A percentile compares a stretch with the other conserved stretches of the same genome.
Conservation (phyloP, 2,113 vertebrate genomes). For the Stegostoma tigrinum region DNA sequence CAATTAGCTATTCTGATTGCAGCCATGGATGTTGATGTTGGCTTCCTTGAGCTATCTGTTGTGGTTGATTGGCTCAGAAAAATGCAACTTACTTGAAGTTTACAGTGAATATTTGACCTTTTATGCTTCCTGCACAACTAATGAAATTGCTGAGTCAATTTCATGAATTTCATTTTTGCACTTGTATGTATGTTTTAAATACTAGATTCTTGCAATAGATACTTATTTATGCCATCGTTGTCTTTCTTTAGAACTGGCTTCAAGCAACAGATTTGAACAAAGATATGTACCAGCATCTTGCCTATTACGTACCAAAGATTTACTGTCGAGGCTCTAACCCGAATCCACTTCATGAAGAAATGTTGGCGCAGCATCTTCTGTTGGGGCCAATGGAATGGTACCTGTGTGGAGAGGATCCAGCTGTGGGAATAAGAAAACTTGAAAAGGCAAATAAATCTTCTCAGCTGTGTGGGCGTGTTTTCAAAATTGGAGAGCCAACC, state of each 20-base stretch:
- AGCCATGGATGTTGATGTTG: background rate
- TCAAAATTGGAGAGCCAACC: constrained; percentile 94
- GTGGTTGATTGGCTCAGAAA: background rate
- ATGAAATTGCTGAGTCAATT: background rate
- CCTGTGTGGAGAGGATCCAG: constrained; percentile 82
- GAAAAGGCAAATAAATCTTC: constrained; percentile 82
- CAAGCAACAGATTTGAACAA: constrained; percentile 72
- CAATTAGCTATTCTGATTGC: background rate
- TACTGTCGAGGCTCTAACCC: constrained; percentile 81
- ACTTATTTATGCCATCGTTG: constrained; percentile 39
- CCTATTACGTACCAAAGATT: constrained; percentile 81
- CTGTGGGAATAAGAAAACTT: constrained; percentile 72
- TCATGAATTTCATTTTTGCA: background rate
- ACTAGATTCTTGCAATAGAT: too few species aligned
- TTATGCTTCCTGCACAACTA: background rate
- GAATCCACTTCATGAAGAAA: constrained; percentile 78
- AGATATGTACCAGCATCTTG: constrained; percentile 81
- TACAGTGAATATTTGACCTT: background rate
- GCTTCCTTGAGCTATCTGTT: background rate
- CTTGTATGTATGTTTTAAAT: background rate
- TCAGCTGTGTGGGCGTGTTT: constrained; percentile 89
- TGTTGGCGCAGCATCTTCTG: constrained; percentile 75
- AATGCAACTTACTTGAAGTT: background rate
- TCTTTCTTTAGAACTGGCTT: constrained; percentile 73
- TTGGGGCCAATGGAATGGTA: constrained; percentile 90